These are phyloP conservation scores for Macrophya alboannulata DNA, from an alignment of 2,888 invertebrate species.

Conservation along the genomic window DNA sequence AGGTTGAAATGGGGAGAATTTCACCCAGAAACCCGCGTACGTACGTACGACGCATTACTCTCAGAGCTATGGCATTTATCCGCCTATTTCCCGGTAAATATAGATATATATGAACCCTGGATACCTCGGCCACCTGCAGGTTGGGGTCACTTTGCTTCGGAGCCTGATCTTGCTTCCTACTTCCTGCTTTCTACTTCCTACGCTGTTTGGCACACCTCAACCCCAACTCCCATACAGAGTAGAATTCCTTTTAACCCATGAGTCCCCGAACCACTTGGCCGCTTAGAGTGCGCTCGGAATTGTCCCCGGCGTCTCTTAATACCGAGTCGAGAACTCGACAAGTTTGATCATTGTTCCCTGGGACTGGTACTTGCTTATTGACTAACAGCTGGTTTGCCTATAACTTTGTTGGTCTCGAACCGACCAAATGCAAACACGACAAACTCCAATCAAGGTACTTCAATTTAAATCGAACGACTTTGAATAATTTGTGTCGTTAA, in stretches of 20 bases:
- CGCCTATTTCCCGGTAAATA: conserved; percentile 11
- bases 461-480: not conserved
- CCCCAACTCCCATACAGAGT: conserved; percentile 16
- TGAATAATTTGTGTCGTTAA: not conserved
- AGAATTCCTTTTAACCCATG: conserved; percentile 41
- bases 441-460: not conserved
- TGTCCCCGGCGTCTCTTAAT: conserved; percentile 23
- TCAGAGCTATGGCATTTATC: conserved; percentile 18
- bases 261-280: conserved; percentile 33
- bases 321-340: not conserved
- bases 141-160: conserved; percentile 25
- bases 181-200: conserved; percentile 29
- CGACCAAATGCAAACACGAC: not conserved
- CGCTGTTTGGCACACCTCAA: conserved; percentile 19
- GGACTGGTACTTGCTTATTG: not conserved
- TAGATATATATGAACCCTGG: conserved; percentile 5
- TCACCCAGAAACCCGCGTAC: not conserved
- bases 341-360: conserved; percentile 3
- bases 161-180: conserved; percentile 27
- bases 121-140: conserved; percentile 40
- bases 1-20: conserved; percentile 21
- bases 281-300: conserved; percentile 30
- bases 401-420: not conserved
- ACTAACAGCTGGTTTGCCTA: not conserved
- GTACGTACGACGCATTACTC: conserved; percentile 20